Evolutionary conservation across 1,140 invertebrate genomes (phyloP).

Genomic region (Rhyzopertha dominica): DNA sequence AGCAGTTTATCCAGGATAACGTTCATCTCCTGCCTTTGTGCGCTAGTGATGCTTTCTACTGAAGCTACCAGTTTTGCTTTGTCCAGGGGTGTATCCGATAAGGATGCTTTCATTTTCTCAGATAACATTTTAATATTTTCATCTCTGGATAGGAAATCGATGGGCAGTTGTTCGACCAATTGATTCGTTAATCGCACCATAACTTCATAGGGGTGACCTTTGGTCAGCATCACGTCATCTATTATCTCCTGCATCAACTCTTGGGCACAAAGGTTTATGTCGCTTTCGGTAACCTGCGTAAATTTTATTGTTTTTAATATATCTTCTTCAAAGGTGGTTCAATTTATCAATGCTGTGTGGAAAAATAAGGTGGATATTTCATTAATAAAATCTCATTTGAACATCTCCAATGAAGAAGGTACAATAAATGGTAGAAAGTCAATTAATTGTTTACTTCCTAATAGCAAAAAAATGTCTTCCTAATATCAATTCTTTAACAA

Average conservation of each 20-base stretch:
- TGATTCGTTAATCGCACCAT: slow-evolving; percentile 19
- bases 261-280: not conserved
- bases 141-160: slow-evolving; percentile 12
- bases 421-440: too few relatives aligned
- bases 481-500: too few relatives aligned
- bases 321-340: too few relatives aligned
- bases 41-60: slow-evolving; percentile 18
- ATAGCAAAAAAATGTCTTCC: too few relatives aligned
- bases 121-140: slow-evolving; percentile 7
- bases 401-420: too few relatives aligned
- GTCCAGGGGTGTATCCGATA: slow-evolving; percentile 15
- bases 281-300: too few relatives aligned
- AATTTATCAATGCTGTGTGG: too few relatives aligned
- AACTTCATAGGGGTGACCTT: slow-evolving; percentile 20
- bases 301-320: too few relatives aligned
- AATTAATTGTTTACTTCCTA: too few relatives aligned
- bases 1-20: slow-evolving; percentile 26
- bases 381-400: too few relatives aligned
- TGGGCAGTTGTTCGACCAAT: slow-evolving; percentile 14
- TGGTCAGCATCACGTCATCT: slow-evolving; percentile 16
- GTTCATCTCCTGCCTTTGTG: slow-evolving; percentile 18
- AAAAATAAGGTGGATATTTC: too few relatives aligned
- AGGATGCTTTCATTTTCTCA: slow-evolving; percentile 13
- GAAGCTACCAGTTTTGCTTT: slow-evolving; percentile 19
- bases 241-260: slow-evolving; percentile 30